phyloP scores from a whole-genome alignment of 2,113 vertebrate species.

The Istiophorus platypterus region DNA sequence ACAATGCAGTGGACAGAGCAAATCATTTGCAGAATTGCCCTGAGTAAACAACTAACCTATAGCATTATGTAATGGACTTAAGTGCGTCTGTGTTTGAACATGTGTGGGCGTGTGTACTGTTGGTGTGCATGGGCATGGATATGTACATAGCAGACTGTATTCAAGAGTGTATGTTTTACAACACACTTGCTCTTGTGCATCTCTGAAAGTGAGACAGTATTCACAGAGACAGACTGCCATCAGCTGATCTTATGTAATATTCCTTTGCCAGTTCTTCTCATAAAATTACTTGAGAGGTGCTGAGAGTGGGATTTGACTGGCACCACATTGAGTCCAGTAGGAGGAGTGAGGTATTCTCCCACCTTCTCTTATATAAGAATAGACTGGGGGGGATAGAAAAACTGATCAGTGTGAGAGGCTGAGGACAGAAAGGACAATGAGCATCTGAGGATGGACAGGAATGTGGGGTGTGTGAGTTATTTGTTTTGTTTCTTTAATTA shows the following conservation, averaged over 20 bases:
- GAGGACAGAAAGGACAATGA: constrained; percentile 24
- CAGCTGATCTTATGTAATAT: constrained; percentile 80
- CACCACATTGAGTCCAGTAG: constrained; percentile 50
- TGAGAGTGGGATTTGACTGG: constrained; percentile 72
- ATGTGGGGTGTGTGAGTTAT: constrained; percentile 19
- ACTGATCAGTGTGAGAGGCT: constrained; percentile 50
- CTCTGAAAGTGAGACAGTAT: constrained; percentile 46
- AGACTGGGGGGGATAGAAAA: constrained; percentile 42
- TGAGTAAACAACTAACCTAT: constrained; percentile 46
- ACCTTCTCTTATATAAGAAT: constrained; percentile 75
- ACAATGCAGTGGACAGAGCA: constrained; percentile 26
- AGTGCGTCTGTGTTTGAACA: constrained; percentile 59
- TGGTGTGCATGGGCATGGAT: constrained; percentile 53
- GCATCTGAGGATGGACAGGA: constrained; percentile 11
- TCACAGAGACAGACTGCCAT: constrained; percentile 59
- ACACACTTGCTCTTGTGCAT: constrained; percentile 46
- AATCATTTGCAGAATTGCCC: constrained; percentile 28
- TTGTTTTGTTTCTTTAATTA: constrained; percentile 52
- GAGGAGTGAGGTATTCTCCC: constrained; percentile 72
- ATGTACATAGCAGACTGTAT: constrained; percentile 40
- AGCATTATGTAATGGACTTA: constrained; percentile 70
- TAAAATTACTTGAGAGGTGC: constrained; percentile 67
- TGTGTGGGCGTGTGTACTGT: constrained; percentile 65
- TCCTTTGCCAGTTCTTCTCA: constrained; percentile 59
- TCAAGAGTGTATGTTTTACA: constrained; percentile 52